A percentile compares a stretch with the other conserved stretches of the same genome.
phyloP scores from a whole-genome alignment of 2,888 invertebrate genomes.

The Pachycephus smyrnensis region DNA sequence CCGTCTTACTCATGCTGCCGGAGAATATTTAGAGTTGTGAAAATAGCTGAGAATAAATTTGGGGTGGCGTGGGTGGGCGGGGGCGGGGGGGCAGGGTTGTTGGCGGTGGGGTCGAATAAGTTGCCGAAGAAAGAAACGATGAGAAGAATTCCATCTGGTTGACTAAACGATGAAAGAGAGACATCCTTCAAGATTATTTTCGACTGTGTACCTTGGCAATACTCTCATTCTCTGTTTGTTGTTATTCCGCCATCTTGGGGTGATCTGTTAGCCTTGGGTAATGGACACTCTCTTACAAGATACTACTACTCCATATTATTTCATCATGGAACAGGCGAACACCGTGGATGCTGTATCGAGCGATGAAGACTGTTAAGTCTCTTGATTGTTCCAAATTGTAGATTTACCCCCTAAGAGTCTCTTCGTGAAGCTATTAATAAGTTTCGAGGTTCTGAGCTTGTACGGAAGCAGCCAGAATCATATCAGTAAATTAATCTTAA shows the following conservation, averaged over 20 bases:
- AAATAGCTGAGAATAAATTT: conserved; percentile 25
- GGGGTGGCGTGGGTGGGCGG: neutral
- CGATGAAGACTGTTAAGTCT: neutral
- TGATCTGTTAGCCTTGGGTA: neutral
- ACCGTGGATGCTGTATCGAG: too few relatives aligned
- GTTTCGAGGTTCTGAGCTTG: neutral
- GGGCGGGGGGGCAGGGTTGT: neutral
- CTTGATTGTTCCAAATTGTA: neutral
- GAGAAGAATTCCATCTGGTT: conserved; percentile 3
- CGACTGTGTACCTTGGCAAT: neutral
- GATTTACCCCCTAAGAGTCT: neutral
- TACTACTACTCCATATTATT: neutral
- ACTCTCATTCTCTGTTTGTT: neutral
- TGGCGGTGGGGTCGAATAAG: neutral
- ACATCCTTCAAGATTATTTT: conserved; percentile 3
- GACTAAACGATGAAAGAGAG: neutral
- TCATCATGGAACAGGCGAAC: neutral
- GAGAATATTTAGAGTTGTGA: conserved; percentile 36
- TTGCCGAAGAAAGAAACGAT: neutral
- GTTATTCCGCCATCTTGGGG: neutral
- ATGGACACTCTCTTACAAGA: neutral
- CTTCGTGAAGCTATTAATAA: neutral
- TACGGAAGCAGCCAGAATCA: neutral
- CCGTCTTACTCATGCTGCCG: conserved; percentile 28
- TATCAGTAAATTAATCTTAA: neutral